Base-by-base conservation (phyloP, 2,113 vertebrate genomes). In the Dicentrarchus labrax region DNA sequence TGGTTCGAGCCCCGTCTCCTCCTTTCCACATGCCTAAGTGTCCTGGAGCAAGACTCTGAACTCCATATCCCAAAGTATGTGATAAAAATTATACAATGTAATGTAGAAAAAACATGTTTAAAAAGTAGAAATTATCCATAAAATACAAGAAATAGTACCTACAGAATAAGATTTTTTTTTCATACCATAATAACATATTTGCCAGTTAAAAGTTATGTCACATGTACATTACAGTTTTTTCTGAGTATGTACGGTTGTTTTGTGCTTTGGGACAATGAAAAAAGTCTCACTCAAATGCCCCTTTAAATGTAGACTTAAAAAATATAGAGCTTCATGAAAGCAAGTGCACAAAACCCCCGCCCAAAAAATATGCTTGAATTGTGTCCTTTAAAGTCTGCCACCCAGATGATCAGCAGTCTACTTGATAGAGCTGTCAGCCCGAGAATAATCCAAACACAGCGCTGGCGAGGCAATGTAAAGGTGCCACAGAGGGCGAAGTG, bases 381-480 rank as follows among this genome's bases (percentile, higher is more conserved):
- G 59, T 78, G 51, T 72, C 74, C 39, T 74, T 70, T 70, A 43
- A 47, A 66, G n/a, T 21, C 45, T 4, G 2, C 7, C 65, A 21
- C 51, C 45, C 59, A 48, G 75, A 50, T 45, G 45, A 78, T 84
- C 78, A 43, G 64, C 3, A 8, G 62, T 66, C 36, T 47, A 2
- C 51, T 60, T 69, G n/a, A 79, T 11, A 43, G 30, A 82, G 65
- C 66, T 64, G 75, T 86, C 65, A 72, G 17, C 60, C 22, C 6
- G 57, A 39, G 47, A 57, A 62, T 78, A 73, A 74, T 84, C 53
- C 45, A 11, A 53, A 50, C 41, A 24, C 71, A 4, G 13, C 3
- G 68, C 4, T 6, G 24, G 21, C 5, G 22, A 21, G 53, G 74
- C 2, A 30, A 61, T 4, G 50, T 76, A 17, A 65, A 57, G 41